Base-by-base conservation (phyloP, 1,140 invertebrate genomes). In the Panagrolaimus sp. region DNA sequence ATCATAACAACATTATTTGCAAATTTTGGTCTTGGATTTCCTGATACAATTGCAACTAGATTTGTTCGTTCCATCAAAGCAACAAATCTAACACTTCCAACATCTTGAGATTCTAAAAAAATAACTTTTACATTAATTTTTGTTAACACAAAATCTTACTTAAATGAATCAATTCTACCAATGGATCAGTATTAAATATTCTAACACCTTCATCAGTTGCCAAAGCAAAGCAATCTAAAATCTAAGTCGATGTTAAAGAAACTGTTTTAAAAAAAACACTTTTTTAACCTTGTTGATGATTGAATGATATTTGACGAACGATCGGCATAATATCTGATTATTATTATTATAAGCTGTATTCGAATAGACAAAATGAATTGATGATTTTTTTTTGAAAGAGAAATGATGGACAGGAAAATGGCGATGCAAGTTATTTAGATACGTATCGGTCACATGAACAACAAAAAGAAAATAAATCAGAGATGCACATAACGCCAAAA, bases 1-100 rank as follows among this genome's bases (percentile, higher is more conserved):
- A 58, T 58, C 52, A 58, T 58, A 12, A 58, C 52, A 21, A 58
- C 52, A 17, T 58, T 58, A 14, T 21, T 21, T 21, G 52, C 52
- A 21, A n/a, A 58, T 26, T 58, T 58, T 21, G 52, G 52, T 28
- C 28, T 58, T 28, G 52, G 52, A 58, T 58, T 58, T 2, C 52
- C 52, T 10, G 21, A 26, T 28, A 58, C 52, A 58, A 58, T 26
- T 8, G 14, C 52, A 28, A 58, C n/a, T 10, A 58, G 5, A 58
- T 58, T 58, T 12, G 52, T 58, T 21, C 52, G 21, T 21, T 58
- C 52, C 21, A 58, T 21, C 17, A 17, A 28, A 21, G 52, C 21
- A 24, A 58, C 52, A 28, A n/a, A 58, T 26, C 52, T 12, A 21
- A 58, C 52, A 17, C 52, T 58, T 58, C 52, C 52, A 24, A 58